Conservation (phyloP, 2,797 vertebrate species). For the Fratercula arctica region DNA sequence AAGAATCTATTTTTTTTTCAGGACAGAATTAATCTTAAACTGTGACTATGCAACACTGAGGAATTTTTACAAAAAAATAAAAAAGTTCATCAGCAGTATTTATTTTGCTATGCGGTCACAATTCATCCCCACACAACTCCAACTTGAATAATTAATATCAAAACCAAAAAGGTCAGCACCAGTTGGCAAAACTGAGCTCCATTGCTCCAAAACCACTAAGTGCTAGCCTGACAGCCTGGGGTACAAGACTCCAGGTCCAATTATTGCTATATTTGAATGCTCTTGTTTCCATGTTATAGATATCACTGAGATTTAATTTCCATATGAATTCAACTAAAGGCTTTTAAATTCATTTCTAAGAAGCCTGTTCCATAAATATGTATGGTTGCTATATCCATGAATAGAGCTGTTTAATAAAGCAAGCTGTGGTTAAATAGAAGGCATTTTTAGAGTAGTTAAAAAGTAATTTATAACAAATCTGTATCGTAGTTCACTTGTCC, state of each 20-base stretch:
- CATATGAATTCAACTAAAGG: not conserved
- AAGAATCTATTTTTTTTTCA: not conserved
- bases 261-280: not conserved
- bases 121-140: not conserved
- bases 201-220: not conserved
- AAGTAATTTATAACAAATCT: not conserved
- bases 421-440: not conserved
- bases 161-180: not conserved
- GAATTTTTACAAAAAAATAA: not conserved
- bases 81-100: not conserved
- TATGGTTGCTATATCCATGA: not conserved
- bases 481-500: not conserved
- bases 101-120: not conserved
- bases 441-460: not conserved
- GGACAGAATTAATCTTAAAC: not conserved
- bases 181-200: not conserved
- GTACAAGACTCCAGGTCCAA: not conserved
- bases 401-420: not conserved
- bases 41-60: not conserved
- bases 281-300: not conserved
- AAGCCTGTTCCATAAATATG: not conserved
- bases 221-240: not conserved
- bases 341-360: not conserved
- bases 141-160: not conserved
- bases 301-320: not conserved